phyloP scores from a whole-genome alignment of 2,113 vertebrate species.

The Alectura lathami region DNA sequence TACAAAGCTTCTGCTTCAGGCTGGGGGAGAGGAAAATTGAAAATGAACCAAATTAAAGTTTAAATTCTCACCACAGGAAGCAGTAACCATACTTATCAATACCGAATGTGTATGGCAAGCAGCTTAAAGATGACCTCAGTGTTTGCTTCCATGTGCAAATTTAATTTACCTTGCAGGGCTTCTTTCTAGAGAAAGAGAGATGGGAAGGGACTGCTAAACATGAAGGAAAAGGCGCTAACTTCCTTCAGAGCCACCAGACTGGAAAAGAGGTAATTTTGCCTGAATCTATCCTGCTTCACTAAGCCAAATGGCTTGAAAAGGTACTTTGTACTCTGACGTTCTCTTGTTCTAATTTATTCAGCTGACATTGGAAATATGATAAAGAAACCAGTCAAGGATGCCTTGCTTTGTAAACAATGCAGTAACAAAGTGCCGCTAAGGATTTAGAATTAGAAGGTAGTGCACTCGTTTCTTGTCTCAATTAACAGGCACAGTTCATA shows the following conservation, averaged over 20 bases:
- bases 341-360: slow-evolving; percentile 51
- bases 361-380: slow-evolving; percentile 36
- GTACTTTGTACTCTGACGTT: background rate
- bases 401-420: slow-evolving; percentile 49
- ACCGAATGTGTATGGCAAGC: background rate
- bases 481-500: background rate
- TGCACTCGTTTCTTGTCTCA: background rate
- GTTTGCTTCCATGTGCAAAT: background rate
- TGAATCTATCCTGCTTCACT: slow-evolving; percentile 17
- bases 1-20: background rate
- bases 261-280: slow-evolving; percentile 51
- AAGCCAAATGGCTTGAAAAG: background rate
- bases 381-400: slow-evolving; percentile 51
- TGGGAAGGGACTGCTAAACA: background rate
- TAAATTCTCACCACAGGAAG: background rate
- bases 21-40: background rate
- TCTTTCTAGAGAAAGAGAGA: background rate
- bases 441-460: slow-evolving; percentile 17
- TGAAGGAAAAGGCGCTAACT: background rate
- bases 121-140: background rate
- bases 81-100: background rate
- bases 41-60: background rate
- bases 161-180: background rate
- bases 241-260: slow-evolving; percentile 37
- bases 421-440: background rate